These are phyloP conservation scores for Argyrosomus japonicus DNA, from an alignment of 2,113 vertebrate species.

Conservation along the genomic window DNA sequence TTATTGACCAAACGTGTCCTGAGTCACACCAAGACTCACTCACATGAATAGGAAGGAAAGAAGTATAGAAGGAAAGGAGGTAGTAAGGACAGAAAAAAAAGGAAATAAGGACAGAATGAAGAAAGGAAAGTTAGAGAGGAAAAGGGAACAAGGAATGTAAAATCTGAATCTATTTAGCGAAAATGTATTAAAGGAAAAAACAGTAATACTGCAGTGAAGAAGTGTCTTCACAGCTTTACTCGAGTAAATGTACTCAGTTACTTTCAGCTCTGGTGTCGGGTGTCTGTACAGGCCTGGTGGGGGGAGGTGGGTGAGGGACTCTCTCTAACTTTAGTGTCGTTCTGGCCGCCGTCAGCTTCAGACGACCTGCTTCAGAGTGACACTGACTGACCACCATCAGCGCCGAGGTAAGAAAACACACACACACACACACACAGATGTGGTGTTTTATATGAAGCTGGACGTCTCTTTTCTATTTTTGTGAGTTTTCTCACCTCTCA, in stretches of 20 bases:
- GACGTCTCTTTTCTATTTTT: background rate
- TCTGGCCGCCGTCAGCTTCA: slow-evolving; percentile 7
- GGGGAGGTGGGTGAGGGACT: background rate
- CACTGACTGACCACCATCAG: background rate
- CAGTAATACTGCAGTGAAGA: no score
- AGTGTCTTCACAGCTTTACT: background rate
- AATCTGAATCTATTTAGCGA: no score
- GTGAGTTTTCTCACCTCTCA: slow-evolving; percentile 33
- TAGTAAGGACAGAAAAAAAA: no score
- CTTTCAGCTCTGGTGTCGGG: slow-evolving; percentile 45
- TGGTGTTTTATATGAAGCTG: background rate
- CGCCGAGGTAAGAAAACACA: slow-evolving; percentile 57
- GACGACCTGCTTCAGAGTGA: slow-evolving; percentile 2
- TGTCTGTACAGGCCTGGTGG: slow-evolving; percentile 6
- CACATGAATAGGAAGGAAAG: no score
- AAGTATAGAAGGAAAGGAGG: no score
- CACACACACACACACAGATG: slow-evolving; percentile 9
- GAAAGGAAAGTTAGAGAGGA: no score
- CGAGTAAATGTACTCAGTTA: slow-evolving; percentile 47
- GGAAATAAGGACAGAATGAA: no score
- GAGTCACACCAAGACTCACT: no score
- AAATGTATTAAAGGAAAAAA: no score
- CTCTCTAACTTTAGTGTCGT: slow-evolving; percentile 63
- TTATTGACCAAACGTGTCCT: no score
- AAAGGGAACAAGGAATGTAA: no score